phyloP scores from a whole-genome alignment of 2,113 vertebrate species.

The human (Homo sapiens) region DNA sequence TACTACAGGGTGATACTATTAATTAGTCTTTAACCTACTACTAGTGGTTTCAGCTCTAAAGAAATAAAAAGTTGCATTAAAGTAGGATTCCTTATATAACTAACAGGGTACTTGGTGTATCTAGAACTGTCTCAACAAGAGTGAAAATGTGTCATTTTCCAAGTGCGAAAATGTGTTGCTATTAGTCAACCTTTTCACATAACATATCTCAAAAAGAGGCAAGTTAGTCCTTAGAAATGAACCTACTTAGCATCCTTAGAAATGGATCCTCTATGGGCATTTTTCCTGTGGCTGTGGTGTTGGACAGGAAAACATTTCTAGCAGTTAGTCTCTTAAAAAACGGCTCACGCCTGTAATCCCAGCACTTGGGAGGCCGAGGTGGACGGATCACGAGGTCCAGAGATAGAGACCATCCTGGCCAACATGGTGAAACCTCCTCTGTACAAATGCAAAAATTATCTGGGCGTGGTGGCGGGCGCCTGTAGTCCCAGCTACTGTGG shows the following conservation, averaged over 20 bases:
- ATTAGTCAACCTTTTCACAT: background rate
- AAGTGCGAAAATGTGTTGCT: background rate
- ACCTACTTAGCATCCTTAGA: background rate
- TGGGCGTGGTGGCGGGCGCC: no score
- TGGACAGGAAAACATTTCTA: background rate
- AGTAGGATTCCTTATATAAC: background rate
- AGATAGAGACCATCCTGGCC: no score
- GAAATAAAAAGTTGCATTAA: background rate
- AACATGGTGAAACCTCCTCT: no score
- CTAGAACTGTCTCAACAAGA: background rate
- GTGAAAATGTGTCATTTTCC: background rate
- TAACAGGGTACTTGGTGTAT: background rate
- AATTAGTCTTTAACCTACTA: background rate
- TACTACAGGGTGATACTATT: background rate
- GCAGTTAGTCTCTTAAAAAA: background rate
- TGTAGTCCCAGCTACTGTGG: no score
- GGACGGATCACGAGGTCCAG: no score
- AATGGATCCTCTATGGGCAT: background rate
- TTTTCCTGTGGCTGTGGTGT: background rate
- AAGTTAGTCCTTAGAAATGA: background rate
- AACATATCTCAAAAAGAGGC: background rate
- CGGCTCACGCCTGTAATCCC: no score
- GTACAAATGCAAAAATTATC: no score
- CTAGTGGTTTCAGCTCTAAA: background rate
- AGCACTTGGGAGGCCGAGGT: no score